Base-by-base conservation (phyloP, 92 coral and sea anemone species). In the Bergia puertoricense region DNA sequence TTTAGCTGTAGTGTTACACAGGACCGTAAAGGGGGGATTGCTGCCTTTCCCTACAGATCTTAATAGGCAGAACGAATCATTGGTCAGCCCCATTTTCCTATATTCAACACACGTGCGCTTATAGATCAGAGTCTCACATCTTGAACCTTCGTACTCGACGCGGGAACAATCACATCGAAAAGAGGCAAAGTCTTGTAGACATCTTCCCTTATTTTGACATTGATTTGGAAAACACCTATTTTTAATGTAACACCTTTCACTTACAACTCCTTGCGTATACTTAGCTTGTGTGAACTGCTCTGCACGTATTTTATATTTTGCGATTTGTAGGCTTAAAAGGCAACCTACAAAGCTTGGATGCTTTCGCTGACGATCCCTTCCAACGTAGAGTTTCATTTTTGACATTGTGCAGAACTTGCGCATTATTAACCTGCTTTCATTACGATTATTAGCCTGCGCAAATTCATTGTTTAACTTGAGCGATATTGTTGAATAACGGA, bases 301-400 rank as follows among this genome's bases (percentile, higher is more conserved):
- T 6, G 87, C 39, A 5, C 40, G 43, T 69, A 89, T 84, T 40
- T 45, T 57, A 15, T 51, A 36, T 22, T 46, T 54, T 46, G 46
- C 76, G 20, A 89, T 46, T 66, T 76, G 86, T 36, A 89, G 48
- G 43, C 66, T 44, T 41, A 89, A 20, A 46, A 89, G 51, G 40
- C 91, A 89, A 3, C 91, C 91, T 5, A 84, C 85, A 84, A 89
- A 89, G 5, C 89, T 41, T 30, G 30, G 7, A 11, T 16, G 39
- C 14, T 38, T 76, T 20, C 3, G 30, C 11, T 84, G 36, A 4
- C 45, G 41, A 23, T 46, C 79, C 6, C 48, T 37, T 9, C 87
- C 87, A 23, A 40, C 87, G 42, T 46, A 84, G 3, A 84, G 65
- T 23, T 84, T 84, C 40, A 84, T 36, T 48, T 84, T 84, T 22